phyloP scores from a whole-genome alignment of 2,797 vertebrate species.

The Masticophis lateralis region DNA sequence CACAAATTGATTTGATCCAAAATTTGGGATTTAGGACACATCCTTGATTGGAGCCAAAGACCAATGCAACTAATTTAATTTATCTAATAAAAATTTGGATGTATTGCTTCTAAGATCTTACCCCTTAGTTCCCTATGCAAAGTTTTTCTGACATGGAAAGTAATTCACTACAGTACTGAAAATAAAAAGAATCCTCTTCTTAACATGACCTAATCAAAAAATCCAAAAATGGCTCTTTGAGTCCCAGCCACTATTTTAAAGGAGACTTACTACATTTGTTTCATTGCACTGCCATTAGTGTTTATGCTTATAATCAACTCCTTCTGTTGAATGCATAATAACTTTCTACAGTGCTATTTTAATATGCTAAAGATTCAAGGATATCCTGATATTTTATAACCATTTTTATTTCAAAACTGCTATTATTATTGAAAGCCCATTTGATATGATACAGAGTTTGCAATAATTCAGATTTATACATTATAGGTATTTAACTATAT shows the following conservation, averaged over 20 bases:
- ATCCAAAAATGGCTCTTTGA: neutral
- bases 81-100: neutral
- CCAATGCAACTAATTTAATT: neutral
- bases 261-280: neutral
- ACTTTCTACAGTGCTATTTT: conserved; percentile 25
- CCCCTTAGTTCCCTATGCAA: neutral
- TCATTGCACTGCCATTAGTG: conserved; percentile 5
- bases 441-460: neutral
- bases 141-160: neutral
- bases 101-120: neutral
- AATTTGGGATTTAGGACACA: neutral
- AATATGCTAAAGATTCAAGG: neutral
- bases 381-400: neutral
- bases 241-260: neutral
- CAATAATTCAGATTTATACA: neutral
- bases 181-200: neutral
- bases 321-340: conserved; percentile 18
- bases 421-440: conserved; percentile 13
- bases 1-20: neutral
- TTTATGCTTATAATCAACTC: neutral
- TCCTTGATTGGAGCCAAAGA: neutral
- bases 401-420: neutral
- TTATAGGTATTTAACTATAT: neutral
- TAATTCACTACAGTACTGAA: neutral
- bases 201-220: too few species aligned